Base-by-base conservation (phyloP, 2,113 vertebrate genomes). In the Addax nasomaculatus region DNA sequence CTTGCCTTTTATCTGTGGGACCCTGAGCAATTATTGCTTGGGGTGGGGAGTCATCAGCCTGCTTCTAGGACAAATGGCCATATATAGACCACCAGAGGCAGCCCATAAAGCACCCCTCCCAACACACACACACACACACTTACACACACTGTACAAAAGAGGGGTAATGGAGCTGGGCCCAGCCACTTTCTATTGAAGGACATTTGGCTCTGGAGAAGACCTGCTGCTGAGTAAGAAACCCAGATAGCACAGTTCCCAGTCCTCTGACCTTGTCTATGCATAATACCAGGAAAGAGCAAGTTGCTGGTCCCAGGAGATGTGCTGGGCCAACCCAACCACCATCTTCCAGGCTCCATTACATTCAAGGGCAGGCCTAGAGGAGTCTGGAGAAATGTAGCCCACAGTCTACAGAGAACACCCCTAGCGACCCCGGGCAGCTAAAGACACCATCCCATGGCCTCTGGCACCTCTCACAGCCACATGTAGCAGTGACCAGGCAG, bases 1-100 rank as follows among this genome's bases (percentile, higher is more conserved):
- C 30, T 88, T 45, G 81, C 70, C 81, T 98, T 97, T 90, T 94
- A 94, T 97, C 97, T 90, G 45, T 86, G 39, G 70, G 78, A 57
- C 84, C 89, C 79, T 43, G 45, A 92, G 55, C 9, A 16, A 81
- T 93, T 67, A 62, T 70, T 97, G 80, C 36, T 85, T 73, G 19
- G 67, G n/a, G n/a, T 21, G 11, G 45, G 76, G 30, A 78, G 53
- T 85, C 93, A 62, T 57, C 81, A 81, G 55, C 30, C 47, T 64
- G 25, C 51, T 96, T 29, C 67, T 95, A 89, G 87, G 14, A 80
- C 78, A 97, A 78, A 91, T 57, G 78, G 78, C 55, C 87, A 92
- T 83, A 95, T 80, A 93, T 86, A 93, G 57, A 45, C 23, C 33
- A 96, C 79, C 62, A 92, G 33, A 79, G 60, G n/a, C 36, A 39